Conservation (phyloP, 2,888 invertebrate species). For the Lysandra bellargus region DNA sequence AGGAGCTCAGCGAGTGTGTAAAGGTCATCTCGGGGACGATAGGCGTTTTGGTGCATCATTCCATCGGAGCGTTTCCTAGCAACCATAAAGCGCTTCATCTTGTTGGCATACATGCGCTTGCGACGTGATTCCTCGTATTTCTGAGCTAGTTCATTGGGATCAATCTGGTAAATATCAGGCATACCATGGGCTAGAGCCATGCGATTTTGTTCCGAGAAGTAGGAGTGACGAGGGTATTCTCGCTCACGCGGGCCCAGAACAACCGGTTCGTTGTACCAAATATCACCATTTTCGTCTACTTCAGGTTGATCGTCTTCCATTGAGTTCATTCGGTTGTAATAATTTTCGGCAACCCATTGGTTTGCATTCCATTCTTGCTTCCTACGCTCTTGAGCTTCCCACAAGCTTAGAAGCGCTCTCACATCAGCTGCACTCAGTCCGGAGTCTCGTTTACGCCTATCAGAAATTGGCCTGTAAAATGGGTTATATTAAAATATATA, state of each 20-base stretch:
- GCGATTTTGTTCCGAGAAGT: slow-evolving; percentile 74
- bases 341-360: slow-evolving; percentile 67
- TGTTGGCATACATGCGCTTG: slow-evolving; percentile 73
- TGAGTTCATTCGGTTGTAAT: slow-evolving; percentile 64
- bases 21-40: slow-evolving; percentile 78
- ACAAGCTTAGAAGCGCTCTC: slow-evolving; percentile 79
- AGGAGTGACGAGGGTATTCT: slow-evolving; percentile 68
- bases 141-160: slow-evolving; percentile 68
- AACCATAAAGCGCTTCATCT: slow-evolving; percentile 83
- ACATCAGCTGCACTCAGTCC: slow-evolving; percentile 83
- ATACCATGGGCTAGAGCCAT: slow-evolving; percentile 66
- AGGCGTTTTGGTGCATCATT: slow-evolving; percentile 67
- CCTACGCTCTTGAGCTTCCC: slow-evolving; percentile 81
- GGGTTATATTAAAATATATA: background rate
- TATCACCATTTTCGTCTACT: slow-evolving; percentile 76
- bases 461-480: slow-evolving; percentile 62
- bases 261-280: slow-evolving; percentile 82
- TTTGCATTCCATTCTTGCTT: slow-evolving; percentile 75
- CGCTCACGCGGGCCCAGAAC: slow-evolving; percentile 70
- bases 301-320: slow-evolving; percentile 75
- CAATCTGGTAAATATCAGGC: slow-evolving; percentile 70
- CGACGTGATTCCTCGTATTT: slow-evolving; percentile 73
- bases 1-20: slow-evolving; percentile 82
- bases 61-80: slow-evolving; percentile 77
- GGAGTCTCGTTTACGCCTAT: slow-evolving; percentile 81